Conservation (phyloP, 2,113 vertebrate genomes). For the Neogale vison region DNA sequence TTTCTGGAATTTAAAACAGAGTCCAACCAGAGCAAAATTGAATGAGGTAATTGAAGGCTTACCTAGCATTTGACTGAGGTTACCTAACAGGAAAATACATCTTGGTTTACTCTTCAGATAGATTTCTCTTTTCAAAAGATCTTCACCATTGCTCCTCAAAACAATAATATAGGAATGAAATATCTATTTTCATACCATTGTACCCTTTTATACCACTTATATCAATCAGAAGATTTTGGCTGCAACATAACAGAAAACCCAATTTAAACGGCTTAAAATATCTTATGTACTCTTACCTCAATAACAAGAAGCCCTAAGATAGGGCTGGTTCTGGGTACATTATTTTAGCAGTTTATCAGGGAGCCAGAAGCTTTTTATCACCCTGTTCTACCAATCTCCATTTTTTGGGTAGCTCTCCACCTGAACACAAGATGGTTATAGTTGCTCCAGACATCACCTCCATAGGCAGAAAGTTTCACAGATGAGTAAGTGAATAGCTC, state of each 20-base stretch:
- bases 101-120: not conserved
- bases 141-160: not conserved
- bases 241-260: not conserved
- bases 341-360: not conserved
- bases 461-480: not conserved
- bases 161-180: slow-evolving; percentile 31
- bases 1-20: slow-evolving; percentile 52
- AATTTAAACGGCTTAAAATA: not conserved
- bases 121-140: slow-evolving; percentile 2
- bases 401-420: not conserved
- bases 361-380: not conserved
- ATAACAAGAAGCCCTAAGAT: not conserved
- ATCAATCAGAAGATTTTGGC: not conserved
- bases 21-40: slow-evolving; percentile 11
- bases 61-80: not conserved
- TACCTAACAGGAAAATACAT: not conserved
- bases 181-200: not conserved
- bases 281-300: not conserved
- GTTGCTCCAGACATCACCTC: not conserved
- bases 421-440: not conserved
- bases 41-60: slow-evolving; percentile 45
- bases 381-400: not conserved
- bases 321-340: not conserved
- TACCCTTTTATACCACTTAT: not conserved
- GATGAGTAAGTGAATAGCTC: not conserved